phyloP scores from a whole-genome alignment of 1,140 invertebrate species.

The Atta colombica region DNA sequence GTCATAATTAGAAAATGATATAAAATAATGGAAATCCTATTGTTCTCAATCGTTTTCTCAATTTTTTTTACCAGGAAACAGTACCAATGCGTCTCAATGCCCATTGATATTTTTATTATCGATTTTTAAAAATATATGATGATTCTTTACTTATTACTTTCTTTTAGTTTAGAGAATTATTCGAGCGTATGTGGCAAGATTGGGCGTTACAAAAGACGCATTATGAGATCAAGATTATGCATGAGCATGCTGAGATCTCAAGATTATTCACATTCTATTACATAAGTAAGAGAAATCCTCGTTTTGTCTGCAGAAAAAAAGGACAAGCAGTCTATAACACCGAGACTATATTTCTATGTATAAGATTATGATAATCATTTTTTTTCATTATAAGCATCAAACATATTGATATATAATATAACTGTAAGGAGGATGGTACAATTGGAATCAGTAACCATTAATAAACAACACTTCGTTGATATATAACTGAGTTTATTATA shows the following conservation, averaged over 20 bases:
- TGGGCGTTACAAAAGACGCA: constrained; percentile 30
- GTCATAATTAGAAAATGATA: too few species aligned
- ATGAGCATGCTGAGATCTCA: background rate
- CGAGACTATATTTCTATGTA: background rate
- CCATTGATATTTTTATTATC: too few species aligned
- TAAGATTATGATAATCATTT: background rate
- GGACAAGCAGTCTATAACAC: background rate
- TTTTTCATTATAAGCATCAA: constrained; percentile 2
- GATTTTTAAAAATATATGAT: background rate
- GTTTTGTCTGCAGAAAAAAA: background rate
- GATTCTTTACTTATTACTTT: background rate
- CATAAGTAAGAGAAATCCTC: background rate
- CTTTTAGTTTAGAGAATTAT: constrained; percentile 26
- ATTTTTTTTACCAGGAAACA: too few species aligned
- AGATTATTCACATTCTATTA: background rate
- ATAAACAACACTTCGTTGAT: too few species aligned
- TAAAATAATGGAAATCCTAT: too few species aligned
- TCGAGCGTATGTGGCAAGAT: constrained; percentile 6
- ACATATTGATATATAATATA: background rate
- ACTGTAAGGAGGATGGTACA: too few species aligned
- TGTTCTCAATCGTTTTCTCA: too few species aligned
- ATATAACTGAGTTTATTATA: too few species aligned
- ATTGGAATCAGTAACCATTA: too few species aligned
- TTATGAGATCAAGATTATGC: constrained; percentile 26
- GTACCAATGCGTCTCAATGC: too few species aligned